Conservation (phyloP, 2,113 vertebrate species). For the Nerophis ophidion region DNA sequence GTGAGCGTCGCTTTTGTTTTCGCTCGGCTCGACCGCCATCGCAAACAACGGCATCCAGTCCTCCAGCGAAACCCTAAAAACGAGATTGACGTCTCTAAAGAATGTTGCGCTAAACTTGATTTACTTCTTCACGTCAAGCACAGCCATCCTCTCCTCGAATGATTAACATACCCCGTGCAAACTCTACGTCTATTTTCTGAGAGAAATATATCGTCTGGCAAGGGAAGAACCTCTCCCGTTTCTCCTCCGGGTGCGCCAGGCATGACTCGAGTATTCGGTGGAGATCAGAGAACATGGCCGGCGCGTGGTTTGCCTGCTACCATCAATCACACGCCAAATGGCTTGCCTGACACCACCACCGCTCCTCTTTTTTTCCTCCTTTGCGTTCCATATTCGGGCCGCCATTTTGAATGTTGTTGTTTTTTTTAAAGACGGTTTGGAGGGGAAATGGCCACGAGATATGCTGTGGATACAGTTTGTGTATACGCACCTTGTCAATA, state of each 20-base stretch:
- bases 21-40: too few relatives aligned
- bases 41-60: too few relatives aligned
- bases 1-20: too few relatives aligned
- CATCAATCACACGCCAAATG: conserved; percentile 73
- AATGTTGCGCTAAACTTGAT: too few relatives aligned
- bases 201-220: conserved; percentile 46
- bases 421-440: conserved; percentile 17
- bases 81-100: too few relatives aligned
- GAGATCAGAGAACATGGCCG: conserved; percentile 64
- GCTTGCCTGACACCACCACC: conserved; percentile 68
- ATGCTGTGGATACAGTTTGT: conserved; percentile 55
- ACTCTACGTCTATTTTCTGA: conserved; percentile 52
- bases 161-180: neutral
- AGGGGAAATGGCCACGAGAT: conserved; percentile 40
- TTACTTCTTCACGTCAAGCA: too few relatives aligned
- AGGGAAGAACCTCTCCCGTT: conserved; percentile 58
- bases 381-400: conserved; percentile 59
- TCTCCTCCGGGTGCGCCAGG: conserved; percentile 55
- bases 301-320: conserved; percentile 61
- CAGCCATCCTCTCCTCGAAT: too few relatives aligned
- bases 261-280: conserved; percentile 49
- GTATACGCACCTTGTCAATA: conserved; percentile 63
- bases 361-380: conserved; percentile 58
- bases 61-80: too few relatives aligned
- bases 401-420: conserved; percentile 56